These are phyloP conservation scores for Junonia oenone DNA, from an alignment of 2,888 invertebrate genomes.

Conservation along the genomic window DNA sequence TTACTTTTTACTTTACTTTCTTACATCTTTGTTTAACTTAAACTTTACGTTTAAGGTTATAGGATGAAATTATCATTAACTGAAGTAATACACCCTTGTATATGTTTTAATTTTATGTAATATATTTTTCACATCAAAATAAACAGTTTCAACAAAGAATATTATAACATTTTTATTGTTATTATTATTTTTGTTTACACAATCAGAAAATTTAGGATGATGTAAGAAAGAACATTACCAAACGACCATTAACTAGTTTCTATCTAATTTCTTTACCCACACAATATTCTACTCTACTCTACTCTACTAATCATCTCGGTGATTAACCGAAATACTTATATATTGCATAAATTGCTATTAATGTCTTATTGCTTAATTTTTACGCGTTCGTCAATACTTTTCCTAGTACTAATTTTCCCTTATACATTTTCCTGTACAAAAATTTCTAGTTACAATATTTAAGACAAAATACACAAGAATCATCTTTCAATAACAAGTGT, in stretches of 20 bases:
- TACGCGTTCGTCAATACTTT: no score
- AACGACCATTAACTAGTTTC: neutral
- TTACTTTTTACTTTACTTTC: no score
- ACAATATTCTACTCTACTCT: neutral
- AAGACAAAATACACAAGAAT: neutral
- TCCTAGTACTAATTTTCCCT: neutral
- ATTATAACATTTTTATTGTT: no score
- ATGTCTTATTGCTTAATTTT: neutral
- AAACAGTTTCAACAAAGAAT: no score
- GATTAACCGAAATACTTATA: slow-evolving; percentile 14
- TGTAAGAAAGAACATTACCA: neutral
- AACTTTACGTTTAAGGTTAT: no score
- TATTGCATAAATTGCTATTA: neutral
- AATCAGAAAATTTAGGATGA: neutral
- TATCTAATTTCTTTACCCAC: neutral
- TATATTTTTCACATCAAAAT: no score
- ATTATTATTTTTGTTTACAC: no score
- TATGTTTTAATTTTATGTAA: no score
- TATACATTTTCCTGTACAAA: neutral
- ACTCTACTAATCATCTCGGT: neutral
- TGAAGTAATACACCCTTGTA: neutral
- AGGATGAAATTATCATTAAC: neutral
- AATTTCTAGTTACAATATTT: neutral
- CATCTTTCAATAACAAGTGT: neutral
- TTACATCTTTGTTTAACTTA: no score